Evolutionary conservation across 2,797 vertebrate genomes (phyloP).

Genomic region (Lagodon rhomboides): DNA sequence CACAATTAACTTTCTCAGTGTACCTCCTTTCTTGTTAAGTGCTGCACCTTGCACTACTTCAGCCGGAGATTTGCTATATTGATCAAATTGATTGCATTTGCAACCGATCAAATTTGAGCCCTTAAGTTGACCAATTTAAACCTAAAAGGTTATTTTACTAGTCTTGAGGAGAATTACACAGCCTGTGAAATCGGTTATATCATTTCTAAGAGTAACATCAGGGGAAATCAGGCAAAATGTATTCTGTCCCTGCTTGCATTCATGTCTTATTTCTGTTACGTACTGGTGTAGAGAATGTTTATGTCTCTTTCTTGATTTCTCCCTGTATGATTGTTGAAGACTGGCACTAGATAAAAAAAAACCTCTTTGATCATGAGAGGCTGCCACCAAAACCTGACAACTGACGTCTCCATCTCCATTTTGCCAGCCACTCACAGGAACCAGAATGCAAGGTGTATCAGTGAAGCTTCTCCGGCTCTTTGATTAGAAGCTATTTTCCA

Average conservation of each 20-base stretch:
- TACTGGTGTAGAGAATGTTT: not conserved
- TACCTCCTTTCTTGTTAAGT: not conserved
- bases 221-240: no score
- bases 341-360: not conserved
- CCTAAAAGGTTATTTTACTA: not conserved
- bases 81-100: not conserved
- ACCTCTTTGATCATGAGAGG: constrained; percentile 7
- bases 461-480: not conserved
- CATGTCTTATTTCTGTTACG: not conserved
- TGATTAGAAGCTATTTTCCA: not conserved
- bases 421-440: not conserved
- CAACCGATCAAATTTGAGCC: not conserved
- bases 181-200: not conserved
- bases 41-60: not conserved
- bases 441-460: not conserved
- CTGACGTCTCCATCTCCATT: not conserved
- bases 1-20: constrained; percentile 10
- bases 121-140: no score
- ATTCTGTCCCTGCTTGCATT: not conserved
- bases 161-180: not conserved
- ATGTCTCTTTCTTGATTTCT: not conserved
- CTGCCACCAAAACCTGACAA: not conserved
- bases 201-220: not conserved
- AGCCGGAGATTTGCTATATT: constrained; percentile 5
- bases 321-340: not conserved